Evolutionary conservation across 2,113 vertebrate genomes (phyloP).

Genomic region (Amazona vittata): DNA sequence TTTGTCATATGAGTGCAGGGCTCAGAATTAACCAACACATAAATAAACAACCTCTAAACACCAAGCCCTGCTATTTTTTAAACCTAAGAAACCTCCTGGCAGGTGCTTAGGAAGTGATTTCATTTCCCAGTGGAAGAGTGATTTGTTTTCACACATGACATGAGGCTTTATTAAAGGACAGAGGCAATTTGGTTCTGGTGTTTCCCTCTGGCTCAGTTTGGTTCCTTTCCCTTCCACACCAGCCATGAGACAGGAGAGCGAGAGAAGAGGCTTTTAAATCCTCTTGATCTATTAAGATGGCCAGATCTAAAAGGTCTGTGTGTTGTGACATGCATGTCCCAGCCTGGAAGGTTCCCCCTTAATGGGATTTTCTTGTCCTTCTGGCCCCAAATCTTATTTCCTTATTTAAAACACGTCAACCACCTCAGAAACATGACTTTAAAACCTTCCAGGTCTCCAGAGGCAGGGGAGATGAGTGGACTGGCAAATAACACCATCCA

Average conservation of each 20-base stretch:
- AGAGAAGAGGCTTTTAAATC: not conserved
- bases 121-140: not conserved
- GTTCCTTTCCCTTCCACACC: not conserved
- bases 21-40: not conserved
- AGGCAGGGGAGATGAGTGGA: accelerated
- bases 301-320: not conserved
- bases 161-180: not conserved
- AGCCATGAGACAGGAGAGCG: not conserved
- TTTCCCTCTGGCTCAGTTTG: not conserved
- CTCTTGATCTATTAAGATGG: not conserved
- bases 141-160: not conserved
- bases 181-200: not conserved
- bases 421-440: not conserved
- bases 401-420: not conserved
- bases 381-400: not conserved
- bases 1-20: not conserved
- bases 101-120: not conserved
- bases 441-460: not conserved
- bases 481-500: not conserved
- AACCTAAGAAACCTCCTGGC: not conserved
- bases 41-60: not conserved
- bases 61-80: not conserved
- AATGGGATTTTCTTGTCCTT: not conserved
- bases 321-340: not conserved
- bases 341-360: not conserved